phyloP scores from a whole-genome alignment of 2,888 invertebrate genomes.

The Nemotelus pantherinus region DNA sequence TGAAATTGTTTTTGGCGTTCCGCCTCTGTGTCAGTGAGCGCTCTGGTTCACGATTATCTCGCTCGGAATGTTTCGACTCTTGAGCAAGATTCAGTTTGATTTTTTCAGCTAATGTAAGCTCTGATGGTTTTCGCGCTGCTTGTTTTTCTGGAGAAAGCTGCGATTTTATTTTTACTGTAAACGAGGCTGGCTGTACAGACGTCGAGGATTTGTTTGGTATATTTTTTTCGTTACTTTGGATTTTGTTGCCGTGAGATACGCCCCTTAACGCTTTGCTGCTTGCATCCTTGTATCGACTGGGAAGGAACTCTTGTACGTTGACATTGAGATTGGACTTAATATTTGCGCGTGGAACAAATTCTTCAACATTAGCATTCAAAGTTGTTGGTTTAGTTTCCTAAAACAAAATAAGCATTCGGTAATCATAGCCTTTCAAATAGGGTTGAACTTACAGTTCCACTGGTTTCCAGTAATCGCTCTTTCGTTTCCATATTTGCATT shows the following conservation, averaged over 20 bases:
- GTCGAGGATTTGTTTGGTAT: no score
- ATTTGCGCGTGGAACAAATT: slow-evolving; percentile 48
- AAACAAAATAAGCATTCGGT: not conserved
- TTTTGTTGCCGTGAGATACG: no score
- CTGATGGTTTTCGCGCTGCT: slow-evolving; percentile 2
- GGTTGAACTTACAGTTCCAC: slow-evolving; percentile 46
- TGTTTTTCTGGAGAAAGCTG: not conserved
- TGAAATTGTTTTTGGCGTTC: not conserved
- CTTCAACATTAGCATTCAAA: slow-evolving; percentile 50
- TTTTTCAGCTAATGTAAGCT: slow-evolving; percentile 47
- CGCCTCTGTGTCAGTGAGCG: not conserved
- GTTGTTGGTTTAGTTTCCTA: slow-evolving; percentile 46
- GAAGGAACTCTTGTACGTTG: slow-evolving; percentile 53
- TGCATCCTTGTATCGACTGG: slow-evolving; percentile 44
- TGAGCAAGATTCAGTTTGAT: slow-evolving; percentile 44
- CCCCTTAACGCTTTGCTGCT: not conserved
- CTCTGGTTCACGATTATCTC: slow-evolving; percentile 17
- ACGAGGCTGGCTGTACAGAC: no score
- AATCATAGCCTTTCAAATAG: not conserved
- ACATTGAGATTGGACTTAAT: slow-evolving; percentile 50
- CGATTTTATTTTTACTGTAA: no score
- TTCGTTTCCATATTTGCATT: not conserved
- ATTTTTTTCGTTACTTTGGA: no score
- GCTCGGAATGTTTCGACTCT: not conserved
- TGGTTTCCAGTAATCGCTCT: slow-evolving; percentile 8